Conservation (phyloP, 2,113 vertebrate genomes). For the Halcyon malimbica region DNA sequence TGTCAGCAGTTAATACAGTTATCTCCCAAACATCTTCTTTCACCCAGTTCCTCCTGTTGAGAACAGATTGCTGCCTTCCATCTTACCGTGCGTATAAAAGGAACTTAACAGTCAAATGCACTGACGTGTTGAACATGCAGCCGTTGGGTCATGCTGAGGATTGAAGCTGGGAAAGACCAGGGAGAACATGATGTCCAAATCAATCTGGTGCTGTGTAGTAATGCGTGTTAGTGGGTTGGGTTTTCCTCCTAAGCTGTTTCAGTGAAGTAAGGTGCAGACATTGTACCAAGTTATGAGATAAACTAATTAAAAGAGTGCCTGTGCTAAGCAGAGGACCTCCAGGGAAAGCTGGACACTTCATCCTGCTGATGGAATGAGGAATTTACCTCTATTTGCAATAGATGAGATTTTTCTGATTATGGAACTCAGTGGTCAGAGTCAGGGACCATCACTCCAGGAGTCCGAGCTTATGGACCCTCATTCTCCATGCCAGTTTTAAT, state of each 20-base stretch:
- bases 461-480: not conserved
- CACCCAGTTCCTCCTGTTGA: not conserved
- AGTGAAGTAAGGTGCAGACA: not conserved
- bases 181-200: fast-evolving
- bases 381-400: not conserved
- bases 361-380: not conserved
- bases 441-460: not conserved
- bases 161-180: not conserved
- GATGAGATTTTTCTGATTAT: not conserved
- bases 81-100: fast-evolving
- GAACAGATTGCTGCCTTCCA: not conserved
- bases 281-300: not conserved
- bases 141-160: not conserved
- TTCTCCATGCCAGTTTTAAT: not conserved
- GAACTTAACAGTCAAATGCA: not conserved
- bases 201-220: not conserved
- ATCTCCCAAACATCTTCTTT: not conserved
- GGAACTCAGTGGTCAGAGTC: not conserved
- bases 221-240: not conserved
- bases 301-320: not conserved
- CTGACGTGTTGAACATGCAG: not conserved
- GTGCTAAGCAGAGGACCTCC: not conserved
- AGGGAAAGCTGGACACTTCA: not conserved
- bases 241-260: not conserved
- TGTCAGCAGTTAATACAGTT: not conserved